Percentiles rank a stretch among this genome's conserved stretches.
phyloP scores from a whole-genome alignment of 2,113 vertebrate genomes.

The Callaeas wilsoni region DNA sequence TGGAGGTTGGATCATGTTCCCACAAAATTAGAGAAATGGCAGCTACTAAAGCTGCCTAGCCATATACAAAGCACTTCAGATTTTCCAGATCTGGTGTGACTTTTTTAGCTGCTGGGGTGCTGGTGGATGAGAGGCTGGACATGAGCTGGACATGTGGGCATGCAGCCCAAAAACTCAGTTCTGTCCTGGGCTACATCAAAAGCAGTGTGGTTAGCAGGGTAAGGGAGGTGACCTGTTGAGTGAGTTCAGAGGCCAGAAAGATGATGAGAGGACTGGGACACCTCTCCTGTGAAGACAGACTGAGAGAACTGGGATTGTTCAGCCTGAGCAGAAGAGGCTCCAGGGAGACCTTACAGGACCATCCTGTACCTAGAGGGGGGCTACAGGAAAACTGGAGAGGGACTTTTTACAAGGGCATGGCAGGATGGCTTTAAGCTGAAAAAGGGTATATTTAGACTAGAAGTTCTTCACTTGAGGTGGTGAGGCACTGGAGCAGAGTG shows the following conservation, averaged over 20 bases:
- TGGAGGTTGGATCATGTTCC: background rate
- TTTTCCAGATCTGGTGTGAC: background rate
- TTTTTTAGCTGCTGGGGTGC: background rate
- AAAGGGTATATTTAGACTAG: background rate
- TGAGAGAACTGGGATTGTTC: background rate
- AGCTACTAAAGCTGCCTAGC: background rate
- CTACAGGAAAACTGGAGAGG: background rate
- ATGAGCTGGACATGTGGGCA: background rate
- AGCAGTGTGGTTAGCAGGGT: background rate
- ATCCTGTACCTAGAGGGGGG: too few species aligned
- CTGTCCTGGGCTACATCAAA: background rate
- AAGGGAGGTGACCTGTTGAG: background rate
- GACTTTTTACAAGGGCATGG: accelerated
- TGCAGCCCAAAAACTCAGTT: background rate
- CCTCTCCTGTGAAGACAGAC: background rate
- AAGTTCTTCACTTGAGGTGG: background rate
- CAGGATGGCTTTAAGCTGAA: accelerated
- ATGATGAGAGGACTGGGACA: too few species aligned
- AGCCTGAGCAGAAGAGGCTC: background rate
- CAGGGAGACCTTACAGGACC: background rate
- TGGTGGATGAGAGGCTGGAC: background rate
- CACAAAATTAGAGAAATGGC: background rate
- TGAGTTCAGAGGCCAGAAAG: background rate
- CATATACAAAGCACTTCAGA: background rate
- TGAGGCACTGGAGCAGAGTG: background rate